phyloP scores from a whole-genome alignment of 1,140 invertebrate genomes.

The Lamellibrachia luymesi region DNA sequence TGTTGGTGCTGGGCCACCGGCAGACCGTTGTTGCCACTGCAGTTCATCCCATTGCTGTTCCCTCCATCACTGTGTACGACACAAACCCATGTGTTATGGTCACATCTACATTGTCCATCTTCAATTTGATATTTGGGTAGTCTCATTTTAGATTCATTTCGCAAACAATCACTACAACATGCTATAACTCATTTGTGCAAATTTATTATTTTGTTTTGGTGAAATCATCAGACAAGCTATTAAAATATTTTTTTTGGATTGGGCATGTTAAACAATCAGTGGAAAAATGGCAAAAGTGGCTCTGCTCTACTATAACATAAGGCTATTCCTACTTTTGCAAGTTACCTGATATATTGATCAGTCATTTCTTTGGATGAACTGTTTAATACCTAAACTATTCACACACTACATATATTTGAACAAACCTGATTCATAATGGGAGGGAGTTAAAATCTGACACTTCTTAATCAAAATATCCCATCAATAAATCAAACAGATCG shows the following conservation, averaged over 20 bases:
- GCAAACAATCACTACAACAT: background rate
- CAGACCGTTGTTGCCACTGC: slow-evolving; percentile 21
- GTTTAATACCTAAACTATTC: too few species aligned
- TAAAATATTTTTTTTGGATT: too few species aligned
- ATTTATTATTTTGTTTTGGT: background rate
- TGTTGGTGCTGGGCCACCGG: slow-evolving; percentile 24
- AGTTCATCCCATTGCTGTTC: background rate
- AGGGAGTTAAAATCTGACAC: too few species aligned
- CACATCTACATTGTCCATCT: background rate
- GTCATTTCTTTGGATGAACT: too few species aligned
- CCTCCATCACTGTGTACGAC: background rate
- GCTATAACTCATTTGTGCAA: background rate
- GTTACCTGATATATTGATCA: too few species aligned
- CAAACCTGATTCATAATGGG: too few species aligned
- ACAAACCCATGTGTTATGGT: background rate
- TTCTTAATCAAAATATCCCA: background rate
- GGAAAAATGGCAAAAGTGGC: too few species aligned
- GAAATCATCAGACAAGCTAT: background rate
- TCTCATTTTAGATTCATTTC: background rate
- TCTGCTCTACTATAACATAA: too few species aligned
- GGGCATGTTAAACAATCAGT: too few species aligned
- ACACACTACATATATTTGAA: too few species aligned
- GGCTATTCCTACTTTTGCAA: too few species aligned
- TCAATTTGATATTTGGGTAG: background rate
- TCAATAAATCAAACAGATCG: background rate